Conservation (phyloP, 1,140 invertebrate species). For the Reticulitermes speratus region DNA sequence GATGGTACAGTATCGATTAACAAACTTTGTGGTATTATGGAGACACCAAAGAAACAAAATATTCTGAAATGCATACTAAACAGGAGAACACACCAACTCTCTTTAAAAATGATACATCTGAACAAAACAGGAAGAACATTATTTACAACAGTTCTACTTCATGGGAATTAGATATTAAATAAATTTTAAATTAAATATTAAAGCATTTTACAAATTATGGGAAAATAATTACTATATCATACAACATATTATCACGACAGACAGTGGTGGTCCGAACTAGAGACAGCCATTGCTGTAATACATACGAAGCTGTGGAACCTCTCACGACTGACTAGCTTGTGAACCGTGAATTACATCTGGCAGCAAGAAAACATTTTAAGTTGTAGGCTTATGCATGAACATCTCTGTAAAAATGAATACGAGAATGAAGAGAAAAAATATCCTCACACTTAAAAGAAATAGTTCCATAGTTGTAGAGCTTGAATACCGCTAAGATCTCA, state of each 20-base stretch:
- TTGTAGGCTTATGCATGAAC: not conserved
- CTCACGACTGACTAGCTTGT: conserved; percentile 14
- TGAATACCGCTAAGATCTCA: not conserved
- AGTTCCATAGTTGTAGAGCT: not conserved
- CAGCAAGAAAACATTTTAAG: not conserved
- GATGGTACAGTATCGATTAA: not conserved
- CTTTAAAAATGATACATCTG: not conserved
- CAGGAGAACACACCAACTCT: not conserved
- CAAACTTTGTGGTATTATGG: not conserved
- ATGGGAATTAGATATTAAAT: conserved; percentile 1
- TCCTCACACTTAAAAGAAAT: not conserved
- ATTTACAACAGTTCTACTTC: conserved; percentile 7
- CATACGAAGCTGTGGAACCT: not conserved
- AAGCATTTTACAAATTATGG: conserved; percentile 16
- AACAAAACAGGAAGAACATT: not conserved
- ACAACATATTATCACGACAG: conserved; percentile 17
- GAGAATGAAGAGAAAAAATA: not conserved
- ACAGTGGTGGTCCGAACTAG: not conserved
- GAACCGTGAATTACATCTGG: not conserved
- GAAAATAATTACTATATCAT: conserved; percentile 7
- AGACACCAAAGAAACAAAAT: not conserved
- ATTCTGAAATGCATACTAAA: conserved; percentile 1
- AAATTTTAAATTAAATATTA: conserved; percentile 20
- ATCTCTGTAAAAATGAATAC: not conserved
- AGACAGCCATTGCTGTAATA: not conserved